Conservation (phyloP, 2,113 vertebrate species). For the Percina caprodes region DNA sequence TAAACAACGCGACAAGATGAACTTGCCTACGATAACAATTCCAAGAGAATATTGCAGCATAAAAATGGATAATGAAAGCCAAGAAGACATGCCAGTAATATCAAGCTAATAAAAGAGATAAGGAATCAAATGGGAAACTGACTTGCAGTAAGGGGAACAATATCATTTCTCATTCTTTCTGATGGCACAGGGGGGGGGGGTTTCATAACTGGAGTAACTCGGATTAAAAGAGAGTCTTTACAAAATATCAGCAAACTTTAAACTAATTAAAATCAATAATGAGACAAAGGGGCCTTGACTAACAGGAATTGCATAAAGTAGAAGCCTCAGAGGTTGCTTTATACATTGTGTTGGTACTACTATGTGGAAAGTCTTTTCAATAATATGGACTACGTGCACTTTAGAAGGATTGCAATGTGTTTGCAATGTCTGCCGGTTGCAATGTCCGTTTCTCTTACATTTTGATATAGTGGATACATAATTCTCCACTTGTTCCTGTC, state of each 20-base stretch:
- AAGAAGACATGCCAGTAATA: slow-evolving; percentile 75
- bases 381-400: background rate
- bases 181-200: slow-evolving; percentile 41
- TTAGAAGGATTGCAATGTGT: background rate
- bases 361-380: background rate
- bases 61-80: slow-evolving; percentile 81
- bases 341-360: background rate
- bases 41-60: slow-evolving; percentile 74
- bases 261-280: slow-evolving; percentile 72
- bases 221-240: slow-evolving; percentile 60
- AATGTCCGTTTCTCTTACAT: background rate
- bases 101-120: slow-evolving; percentile 84
- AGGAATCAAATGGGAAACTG: slow-evolving; percentile 79
- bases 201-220: slow-evolving; percentile 52
- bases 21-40: slow-evolving; percentile 72
- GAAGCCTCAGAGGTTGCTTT: background rate
- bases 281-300: slow-evolving; percentile 34
- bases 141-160: slow-evolving; percentile 76
- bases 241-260: slow-evolving; percentile 62
- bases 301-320: slow-evolving; percentile 4
- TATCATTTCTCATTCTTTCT: slow-evolving; percentile 76
- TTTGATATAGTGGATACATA: background rate
- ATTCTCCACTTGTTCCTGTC: background rate
- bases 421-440: background rate
- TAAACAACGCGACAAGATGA: slow-evolving; percentile 75